These are phyloP conservation scores for Aporophyla nigra DNA, from an alignment of 2,888 invertebrate species.

Conservation along the genomic window DNA sequence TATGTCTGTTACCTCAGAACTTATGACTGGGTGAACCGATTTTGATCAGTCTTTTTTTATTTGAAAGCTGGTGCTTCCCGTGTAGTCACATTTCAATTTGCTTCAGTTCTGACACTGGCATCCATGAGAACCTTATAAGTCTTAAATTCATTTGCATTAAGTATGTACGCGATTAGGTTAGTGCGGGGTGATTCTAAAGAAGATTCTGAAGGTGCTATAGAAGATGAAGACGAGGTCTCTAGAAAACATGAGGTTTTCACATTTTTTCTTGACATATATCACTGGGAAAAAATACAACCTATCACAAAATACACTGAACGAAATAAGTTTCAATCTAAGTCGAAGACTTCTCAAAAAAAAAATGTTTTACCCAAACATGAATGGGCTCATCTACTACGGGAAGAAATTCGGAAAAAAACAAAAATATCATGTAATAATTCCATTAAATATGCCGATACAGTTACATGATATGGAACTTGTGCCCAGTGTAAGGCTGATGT, in stretches of 20 bases:
- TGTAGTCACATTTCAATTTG: too few species aligned
- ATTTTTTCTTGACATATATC: neutral
- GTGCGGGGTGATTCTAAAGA: slow-evolving; percentile 5
- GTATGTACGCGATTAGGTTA: too few species aligned
- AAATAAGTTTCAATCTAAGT: neutral
- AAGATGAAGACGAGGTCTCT: neutral
- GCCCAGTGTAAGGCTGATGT: neutral
- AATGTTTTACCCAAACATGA: slow-evolving; percentile 7
- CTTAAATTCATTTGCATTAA: too few species aligned
- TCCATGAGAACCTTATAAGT: too few species aligned
- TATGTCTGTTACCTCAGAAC: too few species aligned
- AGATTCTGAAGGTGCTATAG: neutral
- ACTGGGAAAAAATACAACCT: neutral
- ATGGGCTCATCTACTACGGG: slow-evolving; percentile 2
- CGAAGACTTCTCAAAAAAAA: slow-evolving; percentile 7
- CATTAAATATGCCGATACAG: slow-evolving; percentile 1
- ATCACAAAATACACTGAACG: neutral
- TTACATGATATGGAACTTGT: slow-evolving; percentile 1
- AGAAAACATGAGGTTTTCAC: neutral
- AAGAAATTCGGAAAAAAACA: neutral
- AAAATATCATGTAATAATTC: slow-evolving; percentile 4
- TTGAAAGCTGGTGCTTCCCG: too few species aligned
- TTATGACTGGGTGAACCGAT: too few species aligned
- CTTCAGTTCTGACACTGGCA: too few species aligned
- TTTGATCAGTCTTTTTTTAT: too few species aligned